phyloP scores from a whole-genome alignment of 2,113 vertebrate species.

The Anoplopoma fimbria region DNA sequence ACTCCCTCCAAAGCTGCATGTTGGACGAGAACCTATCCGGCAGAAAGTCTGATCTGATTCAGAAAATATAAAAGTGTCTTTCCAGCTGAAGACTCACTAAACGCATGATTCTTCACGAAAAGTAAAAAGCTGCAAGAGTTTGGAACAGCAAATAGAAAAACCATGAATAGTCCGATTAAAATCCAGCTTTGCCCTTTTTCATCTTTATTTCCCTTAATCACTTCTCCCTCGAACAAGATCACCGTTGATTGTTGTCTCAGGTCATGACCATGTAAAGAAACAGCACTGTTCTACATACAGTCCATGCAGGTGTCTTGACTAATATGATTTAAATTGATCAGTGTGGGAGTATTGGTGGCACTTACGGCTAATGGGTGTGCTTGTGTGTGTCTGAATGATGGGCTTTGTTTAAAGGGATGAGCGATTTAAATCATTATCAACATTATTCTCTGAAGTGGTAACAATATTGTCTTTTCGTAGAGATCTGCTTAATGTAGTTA shows the following conservation, averaged over 20 bases:
- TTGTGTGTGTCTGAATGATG: neutral
- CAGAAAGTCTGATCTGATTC: too few species aligned
- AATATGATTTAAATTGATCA: slow-evolving; percentile 34
- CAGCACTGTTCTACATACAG: slow-evolving; percentile 11
- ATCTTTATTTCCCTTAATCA: neutral
- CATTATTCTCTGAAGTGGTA: neutral
- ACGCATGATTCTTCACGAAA: neutral
- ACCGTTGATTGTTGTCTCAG: slow-evolving; percentile 18
- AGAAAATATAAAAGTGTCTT: neutral
- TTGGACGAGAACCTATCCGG: too few species aligned
- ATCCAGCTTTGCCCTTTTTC: neutral
- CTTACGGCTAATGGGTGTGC: slow-evolving; percentile 20
- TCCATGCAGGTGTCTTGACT: slow-evolving; percentile 20
- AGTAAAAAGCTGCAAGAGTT: neutral
- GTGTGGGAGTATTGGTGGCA: slow-evolving; percentile 17
- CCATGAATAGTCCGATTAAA: neutral
- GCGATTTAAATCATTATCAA: neutral
- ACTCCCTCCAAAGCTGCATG: too few species aligned
- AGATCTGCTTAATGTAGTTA: neutral
- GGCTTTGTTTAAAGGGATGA: neutral
- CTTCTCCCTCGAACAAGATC: slow-evolving; percentile 22
- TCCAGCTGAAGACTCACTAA: neutral
- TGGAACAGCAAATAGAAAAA: neutral
- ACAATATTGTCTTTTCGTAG: neutral
- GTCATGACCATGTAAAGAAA: slow-evolving; percentile 49